Percentiles rank a stretch among this genome's conserved stretches.
These are phyloP conservation scores for Rhincodon typus DNA, from an alignment of 2,797 vertebrate genomes.

Conservation along the genomic window DNA sequence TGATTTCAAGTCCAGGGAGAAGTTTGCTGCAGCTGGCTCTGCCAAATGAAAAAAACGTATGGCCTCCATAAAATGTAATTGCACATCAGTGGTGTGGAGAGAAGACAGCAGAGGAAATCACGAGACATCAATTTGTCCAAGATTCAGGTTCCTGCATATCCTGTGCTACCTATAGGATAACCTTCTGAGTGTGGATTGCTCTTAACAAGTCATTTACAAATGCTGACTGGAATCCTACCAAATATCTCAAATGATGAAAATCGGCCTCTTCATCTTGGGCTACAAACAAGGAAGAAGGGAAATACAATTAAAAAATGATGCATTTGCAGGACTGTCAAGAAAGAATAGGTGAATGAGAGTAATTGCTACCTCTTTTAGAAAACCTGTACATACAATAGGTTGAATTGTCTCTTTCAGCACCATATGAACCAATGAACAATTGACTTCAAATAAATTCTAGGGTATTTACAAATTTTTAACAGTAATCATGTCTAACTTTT, in stretches of 20 bases:
- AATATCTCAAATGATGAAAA: neutral
- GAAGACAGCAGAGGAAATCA: neutral
- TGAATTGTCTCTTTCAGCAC: too few relatives aligned
- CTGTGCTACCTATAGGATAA: neutral
- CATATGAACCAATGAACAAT: neutral
- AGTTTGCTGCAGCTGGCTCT: too few relatives aligned
- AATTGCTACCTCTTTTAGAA: neutral
- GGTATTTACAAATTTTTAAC: neutral
- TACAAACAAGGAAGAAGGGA: neutral
- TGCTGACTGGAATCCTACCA: neutral
- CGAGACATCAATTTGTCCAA: neutral
- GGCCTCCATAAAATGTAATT: neutral
- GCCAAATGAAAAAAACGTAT: neutral
- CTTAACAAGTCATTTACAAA: too few relatives aligned
- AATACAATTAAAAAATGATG: neutral
- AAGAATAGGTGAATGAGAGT: neutral
- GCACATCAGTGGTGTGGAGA: neutral
- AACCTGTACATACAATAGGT: neutral
- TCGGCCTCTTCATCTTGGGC: too few relatives aligned
- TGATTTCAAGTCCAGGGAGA: too few relatives aligned
- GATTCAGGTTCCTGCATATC: neutral
- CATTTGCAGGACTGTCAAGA: neutral
- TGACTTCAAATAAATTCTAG: neutral
- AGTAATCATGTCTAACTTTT: neutral
- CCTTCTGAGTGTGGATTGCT: neutral